Evolutionary conservation across 2,113 vertebrate genomes (phyloP).

Genomic region (Sterna hirundo): DNA sequence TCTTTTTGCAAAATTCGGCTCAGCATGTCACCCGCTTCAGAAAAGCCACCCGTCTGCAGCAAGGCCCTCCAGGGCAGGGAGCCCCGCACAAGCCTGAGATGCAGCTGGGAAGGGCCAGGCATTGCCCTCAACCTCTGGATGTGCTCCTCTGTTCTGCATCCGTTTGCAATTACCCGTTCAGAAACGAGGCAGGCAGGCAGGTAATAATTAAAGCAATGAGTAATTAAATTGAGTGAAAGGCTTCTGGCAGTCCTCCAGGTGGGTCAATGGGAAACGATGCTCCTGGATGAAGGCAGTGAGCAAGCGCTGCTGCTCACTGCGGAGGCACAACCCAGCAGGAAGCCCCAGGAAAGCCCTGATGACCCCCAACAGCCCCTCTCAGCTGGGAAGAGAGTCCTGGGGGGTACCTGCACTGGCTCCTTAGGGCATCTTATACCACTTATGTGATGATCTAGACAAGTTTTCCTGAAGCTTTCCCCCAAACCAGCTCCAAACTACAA

Average conservation of each 20-base stretch:
- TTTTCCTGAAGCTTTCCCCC: not conserved
- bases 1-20: not conserved
- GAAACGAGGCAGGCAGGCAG: not conserved
- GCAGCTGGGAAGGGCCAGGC: not conserved
- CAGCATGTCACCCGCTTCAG: not conserved
- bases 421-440: not conserved
- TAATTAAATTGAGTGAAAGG: not conserved
- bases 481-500: not conserved
- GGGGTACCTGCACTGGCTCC: not conserved
- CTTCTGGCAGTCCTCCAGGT: not conserved
- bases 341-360: not conserved
- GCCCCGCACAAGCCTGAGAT: accelerated
- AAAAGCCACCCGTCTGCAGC: not conserved
- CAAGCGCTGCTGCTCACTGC: not conserved
- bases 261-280: not conserved
- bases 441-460: accelerated
- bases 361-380: not conserved
- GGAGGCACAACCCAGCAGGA: not conserved
- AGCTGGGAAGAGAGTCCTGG: not conserved
- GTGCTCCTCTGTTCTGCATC: not conserved
- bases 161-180: accelerated
- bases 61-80: not conserved
- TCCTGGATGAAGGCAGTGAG: not conserved
- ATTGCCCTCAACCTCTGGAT: not conserved
- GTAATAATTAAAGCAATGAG: not conserved